Percentiles rank a stretch among this genome's conserved stretches.
phyloP scores from a whole-genome alignment of 92 coral and sea anemone genomes.

The Zoanthus gigantus region DNA sequence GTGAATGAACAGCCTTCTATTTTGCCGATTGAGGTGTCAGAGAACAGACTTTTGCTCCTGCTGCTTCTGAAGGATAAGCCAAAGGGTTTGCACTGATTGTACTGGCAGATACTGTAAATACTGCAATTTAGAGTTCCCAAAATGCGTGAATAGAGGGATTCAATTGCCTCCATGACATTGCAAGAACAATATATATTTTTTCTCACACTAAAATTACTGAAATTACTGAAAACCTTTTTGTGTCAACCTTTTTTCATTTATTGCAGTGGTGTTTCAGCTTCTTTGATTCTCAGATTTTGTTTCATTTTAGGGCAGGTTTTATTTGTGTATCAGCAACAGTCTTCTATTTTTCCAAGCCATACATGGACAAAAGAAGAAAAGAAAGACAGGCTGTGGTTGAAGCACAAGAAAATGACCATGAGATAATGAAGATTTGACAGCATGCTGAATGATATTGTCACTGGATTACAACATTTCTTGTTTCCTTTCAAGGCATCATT shows the following conservation, averaged over 20 bases:
- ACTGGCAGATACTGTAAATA: slow-evolving; percentile 47
- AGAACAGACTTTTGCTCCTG: no score
- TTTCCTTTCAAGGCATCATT: no score
- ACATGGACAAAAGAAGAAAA: slow-evolving; percentile 83
- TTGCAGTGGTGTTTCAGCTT: not conserved
- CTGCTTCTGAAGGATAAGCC: slow-evolving; percentile 7
- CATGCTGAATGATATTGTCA: not conserved
- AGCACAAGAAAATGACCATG: slow-evolving; percentile 42
- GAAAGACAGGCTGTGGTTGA: slow-evolving; percentile 72
- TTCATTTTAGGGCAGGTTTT: slow-evolving; percentile 75
- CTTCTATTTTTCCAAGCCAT: slow-evolving; percentile 88
- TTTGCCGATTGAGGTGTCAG: slow-evolving; percentile 17
- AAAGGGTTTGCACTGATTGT: slow-evolving; percentile 2
- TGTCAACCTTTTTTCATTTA: no score
- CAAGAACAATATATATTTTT: no score
- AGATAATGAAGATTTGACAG: slow-evolving; percentile 48
- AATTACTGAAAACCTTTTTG: no score
- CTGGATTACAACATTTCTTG: no score
- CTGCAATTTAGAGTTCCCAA: not conserved
- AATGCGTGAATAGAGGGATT: no score
- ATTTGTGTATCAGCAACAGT: slow-evolving; percentile 81
- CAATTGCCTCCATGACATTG: no score
- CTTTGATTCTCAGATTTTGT: not conserved
- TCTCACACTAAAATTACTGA: no score
- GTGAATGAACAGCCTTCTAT: slow-evolving; percentile 47